Conservation (phyloP, 2,797 vertebrate species). For the Phylloscopus collybita region DNA sequence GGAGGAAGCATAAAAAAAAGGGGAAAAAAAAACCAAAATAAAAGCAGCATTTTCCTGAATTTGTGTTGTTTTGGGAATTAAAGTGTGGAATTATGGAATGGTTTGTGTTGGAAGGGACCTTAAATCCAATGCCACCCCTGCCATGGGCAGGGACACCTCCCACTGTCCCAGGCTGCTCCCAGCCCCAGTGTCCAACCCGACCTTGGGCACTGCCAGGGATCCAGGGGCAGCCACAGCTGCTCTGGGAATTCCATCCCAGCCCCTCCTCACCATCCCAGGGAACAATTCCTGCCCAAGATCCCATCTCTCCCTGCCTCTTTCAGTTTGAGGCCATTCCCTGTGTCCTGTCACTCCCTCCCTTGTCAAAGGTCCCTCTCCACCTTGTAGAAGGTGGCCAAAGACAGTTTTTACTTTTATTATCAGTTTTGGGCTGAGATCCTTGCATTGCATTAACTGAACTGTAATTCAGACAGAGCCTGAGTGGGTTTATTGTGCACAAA, state of each 20-base stretch:
- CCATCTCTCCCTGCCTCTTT: fast-evolving
- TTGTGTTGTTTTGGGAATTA: neutral
- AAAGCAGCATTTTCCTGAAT: neutral
- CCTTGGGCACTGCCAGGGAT: neutral
- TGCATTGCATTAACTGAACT: neutral
- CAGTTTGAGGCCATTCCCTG: neutral
- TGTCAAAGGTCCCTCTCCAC: neutral
- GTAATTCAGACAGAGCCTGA: neutral
- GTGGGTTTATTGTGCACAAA: neutral
- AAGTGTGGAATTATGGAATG: neutral
- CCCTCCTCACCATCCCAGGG: neutral
- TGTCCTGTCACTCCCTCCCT: neutral
- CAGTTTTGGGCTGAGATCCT: neutral
- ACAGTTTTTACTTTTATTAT: neutral
- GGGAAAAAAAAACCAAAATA: neutral
- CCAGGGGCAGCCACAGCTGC: neutral
- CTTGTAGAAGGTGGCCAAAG: neutral
- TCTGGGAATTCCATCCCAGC: neutral
- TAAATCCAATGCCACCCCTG: fast-evolving
- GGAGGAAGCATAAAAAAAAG: neutral
- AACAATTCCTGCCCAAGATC: neutral
- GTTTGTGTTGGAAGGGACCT: neutral
- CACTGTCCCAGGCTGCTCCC: neutral
- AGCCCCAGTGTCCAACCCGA: neutral
- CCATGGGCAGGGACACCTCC: neutral